Base-by-base conservation (phyloP, 2,888 invertebrate species). In the Hedychridium roseum region DNA sequence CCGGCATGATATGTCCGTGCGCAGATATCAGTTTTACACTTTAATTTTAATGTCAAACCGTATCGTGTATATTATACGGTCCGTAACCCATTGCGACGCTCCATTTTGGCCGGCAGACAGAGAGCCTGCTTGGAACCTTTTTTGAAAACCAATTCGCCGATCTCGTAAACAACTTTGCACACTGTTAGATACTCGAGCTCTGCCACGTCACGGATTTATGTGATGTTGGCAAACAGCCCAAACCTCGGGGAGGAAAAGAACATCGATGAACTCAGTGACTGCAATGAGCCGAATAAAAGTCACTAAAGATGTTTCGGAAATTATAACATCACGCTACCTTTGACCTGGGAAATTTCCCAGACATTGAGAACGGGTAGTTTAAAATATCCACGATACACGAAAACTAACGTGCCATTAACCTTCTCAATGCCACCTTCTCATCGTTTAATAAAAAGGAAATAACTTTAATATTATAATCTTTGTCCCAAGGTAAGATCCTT, bases 11-110 rank as follows among this genome's bases (percentile, higher is more conserved):
- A 37, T 37, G 31, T 26, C 52, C 50, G 41, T 54, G 50, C 59
- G 51, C 65, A 61, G 64, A 66, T 61, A 72, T 67, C 66, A 65
- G 50, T 66, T 67, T 69, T 66, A 60, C 67, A 66, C 58, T 63
- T 66, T 66, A 62, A 66, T 59, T 64, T 64, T 58, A 57, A 60
- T 54, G 54, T 45, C 39, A 39, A 28, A 31, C 16, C 27, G 30
- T 18, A 32, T 9, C n/a, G 28, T 12, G 31, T 16, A 30, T 15
- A 18, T 23, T 18, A 14, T 20, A 37, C n/a, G 26, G n/a, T 7
- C 26, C 26, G 7, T 6, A 26, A n/a, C 26, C n/a, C 41, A 15
- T 44, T 42, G 38, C 15, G n/a, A 15, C 30, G 47, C 16, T 31
- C 3, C 2, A 14, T 7, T n/a, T n/a, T n/a, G n/a, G n/a, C n/a